These are phyloP conservation scores for Etheostoma perlongum DNA, from an alignment of 2,797 vertebrate genomes.

Conservation along the genomic window DNA sequence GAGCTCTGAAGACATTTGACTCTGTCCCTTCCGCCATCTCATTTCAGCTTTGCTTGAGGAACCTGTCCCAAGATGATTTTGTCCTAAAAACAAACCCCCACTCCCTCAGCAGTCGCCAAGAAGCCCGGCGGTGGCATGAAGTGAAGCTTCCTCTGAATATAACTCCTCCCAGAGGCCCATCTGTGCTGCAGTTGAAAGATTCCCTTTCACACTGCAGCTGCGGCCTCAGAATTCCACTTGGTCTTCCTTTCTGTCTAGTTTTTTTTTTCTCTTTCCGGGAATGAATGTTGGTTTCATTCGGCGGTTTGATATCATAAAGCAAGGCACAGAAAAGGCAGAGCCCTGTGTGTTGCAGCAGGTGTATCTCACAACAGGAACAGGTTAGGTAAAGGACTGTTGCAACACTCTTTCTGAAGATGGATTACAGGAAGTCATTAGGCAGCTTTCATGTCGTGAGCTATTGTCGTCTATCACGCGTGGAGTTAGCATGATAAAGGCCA, in stretches of 20 bases:
- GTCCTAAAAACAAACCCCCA: slow-evolving; percentile 23
- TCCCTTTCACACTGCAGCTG: slow-evolving; percentile 61
- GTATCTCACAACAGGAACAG: slow-evolving; percentile 43
- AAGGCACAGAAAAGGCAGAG: slow-evolving; percentile 25
- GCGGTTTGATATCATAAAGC: slow-evolving; percentile 18
- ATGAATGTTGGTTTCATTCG: slow-evolving; percentile 46
- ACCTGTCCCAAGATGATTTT: slow-evolving; percentile 76
- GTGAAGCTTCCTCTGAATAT: slow-evolving; percentile 54
- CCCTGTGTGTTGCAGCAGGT: slow-evolving; percentile 40
- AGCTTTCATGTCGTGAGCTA: slow-evolving; percentile 48
- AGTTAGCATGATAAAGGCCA: slow-evolving; percentile 49
- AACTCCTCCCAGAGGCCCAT: slow-evolving; percentile 51
- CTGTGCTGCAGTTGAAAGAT: slow-evolving; percentile 48
- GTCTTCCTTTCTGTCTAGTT: slow-evolving; percentile 18
- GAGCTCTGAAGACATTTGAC: not conserved
- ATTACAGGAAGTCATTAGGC: slow-evolving; percentile 62
- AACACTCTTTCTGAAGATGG: slow-evolving; percentile 27
- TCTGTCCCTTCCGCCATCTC: slow-evolving; percentile 30
- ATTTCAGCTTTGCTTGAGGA: slow-evolving; percentile 86
- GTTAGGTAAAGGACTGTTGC: slow-evolving; percentile 40
- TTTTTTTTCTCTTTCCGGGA: slow-evolving; percentile 12
- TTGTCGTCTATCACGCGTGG: slow-evolving; percentile 62
- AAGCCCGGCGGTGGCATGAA: slow-evolving; percentile 25
- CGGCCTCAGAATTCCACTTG: slow-evolving; percentile 25
- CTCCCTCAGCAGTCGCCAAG: slow-evolving; percentile 10